Conservation (phyloP, 2,888 invertebrate species). For the Tenthredo livida region DNA sequence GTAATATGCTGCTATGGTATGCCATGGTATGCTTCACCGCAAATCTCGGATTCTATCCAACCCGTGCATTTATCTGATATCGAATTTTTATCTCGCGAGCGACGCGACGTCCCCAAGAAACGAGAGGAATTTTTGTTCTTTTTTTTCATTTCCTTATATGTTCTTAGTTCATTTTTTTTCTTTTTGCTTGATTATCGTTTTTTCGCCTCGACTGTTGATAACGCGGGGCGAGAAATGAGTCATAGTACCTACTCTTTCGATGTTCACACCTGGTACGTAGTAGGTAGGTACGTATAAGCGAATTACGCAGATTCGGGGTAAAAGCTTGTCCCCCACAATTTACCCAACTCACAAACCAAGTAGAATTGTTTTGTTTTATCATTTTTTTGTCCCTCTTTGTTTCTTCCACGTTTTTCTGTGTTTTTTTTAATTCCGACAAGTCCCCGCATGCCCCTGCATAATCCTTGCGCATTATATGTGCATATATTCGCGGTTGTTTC, state of each 20-base stretch:
- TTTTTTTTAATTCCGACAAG: constrained; percentile 16
- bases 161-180: too few species aligned
- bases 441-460: constrained; percentile 17
- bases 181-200: background rate
- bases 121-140: background rate
- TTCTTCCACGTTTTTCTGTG: background rate
- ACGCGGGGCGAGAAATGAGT: background rate
- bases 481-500: constrained; percentile 19
- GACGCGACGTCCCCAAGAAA: background rate
- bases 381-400: background rate
- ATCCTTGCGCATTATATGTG: background rate
- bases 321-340: constrained; percentile 27
- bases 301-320: constrained; percentile 16
- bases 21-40: background rate
- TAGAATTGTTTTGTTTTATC: background rate
- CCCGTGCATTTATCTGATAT: background rate
- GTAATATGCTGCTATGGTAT: background rate
- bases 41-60: background rate
- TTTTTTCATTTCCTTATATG: too few species aligned
- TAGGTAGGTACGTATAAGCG: background rate
- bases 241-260: background rate
- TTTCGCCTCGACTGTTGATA: background rate
- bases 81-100: background rate
- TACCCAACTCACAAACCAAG: constrained; percentile 20
- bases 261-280: background rate